Base-by-base conservation (phyloP, 2,888 invertebrate species). In the Drosophila neoperkinsi region DNA sequence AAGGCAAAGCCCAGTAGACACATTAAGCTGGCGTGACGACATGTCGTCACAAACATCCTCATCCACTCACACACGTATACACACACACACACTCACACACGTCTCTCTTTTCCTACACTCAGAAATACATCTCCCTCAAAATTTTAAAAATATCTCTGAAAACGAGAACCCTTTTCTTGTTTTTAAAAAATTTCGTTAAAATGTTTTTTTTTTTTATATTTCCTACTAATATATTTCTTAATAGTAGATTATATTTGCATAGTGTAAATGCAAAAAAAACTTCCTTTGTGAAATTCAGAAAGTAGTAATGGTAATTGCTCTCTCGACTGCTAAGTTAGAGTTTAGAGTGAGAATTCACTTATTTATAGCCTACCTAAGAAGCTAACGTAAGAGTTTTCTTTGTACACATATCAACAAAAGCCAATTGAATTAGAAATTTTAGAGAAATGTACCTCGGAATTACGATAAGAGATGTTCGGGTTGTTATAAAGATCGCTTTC, bases 21-120 rank as follows among this genome's bases (percentile, higher is more conserved):
- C 73, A 86, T 77, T 74, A 71, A 66, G 57, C 73, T 77, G 77
- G 55, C 73, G 65, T 63, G 55, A 56, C 36, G 56, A 56, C 38
- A 38, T 67, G 60, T 64, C 61, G 61, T 50, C 57, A 77, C 69
- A 68, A 30, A 28, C 59, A 49, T n/a, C 62, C 34, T 49, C 56
- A 64, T 28, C 43, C 43, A 16, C 34, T 28, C 55, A 25, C 33
- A 49, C 28, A 38, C 31, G 38, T 9, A 36, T 13, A 28, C 10
- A n/a, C 16, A 21, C 43, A 25, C 31, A 36, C 33, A 41, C 33
- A 59, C 63, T 50, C 28, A 28, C 28, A 28, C 28, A 28, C 4
- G 49, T 56, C 46, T 43, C 33, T 50, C 51, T 43, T 58, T 31
- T 25, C 28, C 56, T 33, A 28, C 46, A 46, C 46, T 46, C 21